These are phyloP conservation scores for Acanthosepion lycidas DNA, from an alignment of 2,888 invertebrate species.

Conservation along the genomic window DNA sequence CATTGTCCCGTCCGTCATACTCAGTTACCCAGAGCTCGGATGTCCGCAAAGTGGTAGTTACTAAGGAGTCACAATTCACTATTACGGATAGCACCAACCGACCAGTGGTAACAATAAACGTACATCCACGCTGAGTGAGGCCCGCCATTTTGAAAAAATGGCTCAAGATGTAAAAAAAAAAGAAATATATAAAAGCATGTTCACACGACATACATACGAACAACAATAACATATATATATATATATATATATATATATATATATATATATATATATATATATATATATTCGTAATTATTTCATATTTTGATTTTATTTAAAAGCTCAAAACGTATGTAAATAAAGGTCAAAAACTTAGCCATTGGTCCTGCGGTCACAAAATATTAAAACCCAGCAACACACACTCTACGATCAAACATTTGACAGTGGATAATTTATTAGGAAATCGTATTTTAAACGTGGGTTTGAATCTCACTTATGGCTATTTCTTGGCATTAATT, in stretches of 20 bases:
- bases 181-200: neutral
- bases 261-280: neutral
- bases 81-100: conserved; percentile 65
- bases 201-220: neutral
- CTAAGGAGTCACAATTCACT: conserved; percentile 68
- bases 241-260: too few species aligned
- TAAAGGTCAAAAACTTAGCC: neutral
- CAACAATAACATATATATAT: neutral
- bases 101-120: conserved; percentile 69
- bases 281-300: neutral
- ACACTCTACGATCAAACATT: neutral
- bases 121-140: conserved; percentile 61
- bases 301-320: neutral
- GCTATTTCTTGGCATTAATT: neutral
- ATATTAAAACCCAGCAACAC: neutral
- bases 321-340: neutral
- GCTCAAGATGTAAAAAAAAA: neutral
- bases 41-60: conserved; percentile 66
- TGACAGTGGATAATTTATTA: neutral
- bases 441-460: neutral
- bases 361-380: neutral
- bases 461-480: neutral
- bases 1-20: conserved; percentile 58
- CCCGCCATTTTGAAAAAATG: neutral
- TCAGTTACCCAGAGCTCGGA: conserved; percentile 69